Conservation (phyloP, 2,888 invertebrate species). For the Phytoseiulus persimilis region DNA sequence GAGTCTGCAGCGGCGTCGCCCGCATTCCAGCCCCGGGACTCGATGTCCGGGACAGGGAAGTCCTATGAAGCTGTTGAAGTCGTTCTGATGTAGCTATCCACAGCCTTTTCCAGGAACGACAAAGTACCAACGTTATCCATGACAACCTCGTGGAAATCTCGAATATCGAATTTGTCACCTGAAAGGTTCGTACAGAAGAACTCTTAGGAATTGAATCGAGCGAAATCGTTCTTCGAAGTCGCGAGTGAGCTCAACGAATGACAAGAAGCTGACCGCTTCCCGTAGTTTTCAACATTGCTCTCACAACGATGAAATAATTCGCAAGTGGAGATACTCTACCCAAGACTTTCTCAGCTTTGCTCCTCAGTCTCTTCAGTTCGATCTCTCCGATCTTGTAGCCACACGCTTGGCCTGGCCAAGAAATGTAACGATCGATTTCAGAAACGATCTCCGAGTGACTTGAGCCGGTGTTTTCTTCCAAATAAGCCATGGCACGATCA, state of each 20-base stretch:
- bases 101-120: constrained; percentile 47
- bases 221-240: too few species aligned
- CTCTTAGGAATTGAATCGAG: too few species aligned
- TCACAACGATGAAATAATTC: neutral
- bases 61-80: neutral
- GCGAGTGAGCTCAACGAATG: too few species aligned
- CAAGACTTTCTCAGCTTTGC: constrained; percentile 47
- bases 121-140: constrained; percentile 48
- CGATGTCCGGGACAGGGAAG: too few species aligned
- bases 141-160: constrained; percentile 49
- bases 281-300: too few species aligned
- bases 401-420: constrained; percentile 49
- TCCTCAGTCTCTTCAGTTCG: constrained; percentile 48
- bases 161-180: constrained; percentile 47
- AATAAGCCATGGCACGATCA: constrained; percentile 47
- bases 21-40: too few species aligned
- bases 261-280: too few species aligned
- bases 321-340: constrained; percentile 45
- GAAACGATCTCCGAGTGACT: constrained; percentile 44
- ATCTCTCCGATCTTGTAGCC: constrained; percentile 49
- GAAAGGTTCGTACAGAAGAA: neutral
- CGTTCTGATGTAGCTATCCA: constrained; percentile 45
- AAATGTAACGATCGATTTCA: constrained; percentile 49
- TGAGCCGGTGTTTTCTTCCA: constrained; percentile 47
- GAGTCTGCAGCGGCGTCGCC: too few species aligned